Conservation (phyloP, 2,797 vertebrate species). For the Tarsius wallacei region DNA sequence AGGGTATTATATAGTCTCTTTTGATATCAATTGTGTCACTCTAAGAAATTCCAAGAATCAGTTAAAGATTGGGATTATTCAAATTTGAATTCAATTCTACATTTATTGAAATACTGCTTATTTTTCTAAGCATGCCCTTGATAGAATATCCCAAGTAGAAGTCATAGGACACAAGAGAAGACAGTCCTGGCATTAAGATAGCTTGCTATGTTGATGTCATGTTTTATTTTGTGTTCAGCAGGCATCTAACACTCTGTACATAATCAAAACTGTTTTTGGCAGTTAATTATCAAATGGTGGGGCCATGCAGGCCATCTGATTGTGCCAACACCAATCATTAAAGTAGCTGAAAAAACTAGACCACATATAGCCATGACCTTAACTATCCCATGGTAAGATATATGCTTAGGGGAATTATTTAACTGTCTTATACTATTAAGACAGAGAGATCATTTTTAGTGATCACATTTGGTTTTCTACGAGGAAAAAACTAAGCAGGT, state of each 20-base stretch:
- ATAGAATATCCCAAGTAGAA: background rate
- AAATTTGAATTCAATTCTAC: conserved; percentile 47
- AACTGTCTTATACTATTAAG: background rate
- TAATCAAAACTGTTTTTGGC: conserved; percentile 49
- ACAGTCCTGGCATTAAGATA: conserved; percentile 38
- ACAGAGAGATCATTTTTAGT: conserved; percentile 7
- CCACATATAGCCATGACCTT: background rate
- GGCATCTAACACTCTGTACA: conserved; percentile 23
- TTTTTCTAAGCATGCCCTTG: conserved; percentile 47
- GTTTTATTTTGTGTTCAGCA: conserved; percentile 51
- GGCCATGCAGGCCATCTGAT: background rate
- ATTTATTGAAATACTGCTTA: conserved; percentile 28
- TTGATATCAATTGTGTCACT: conserved; percentile 16
- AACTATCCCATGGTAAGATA: background rate
- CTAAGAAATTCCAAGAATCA: conserved; percentile 30
- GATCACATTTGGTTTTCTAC: background rate
- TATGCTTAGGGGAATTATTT: background rate
- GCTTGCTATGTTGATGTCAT: conserved; percentile 21
- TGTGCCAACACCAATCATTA: conserved; percentile 35
- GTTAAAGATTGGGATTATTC: conserved; percentile 15
- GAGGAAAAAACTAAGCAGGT: background rate
- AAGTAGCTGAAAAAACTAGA: conserved; percentile 24
- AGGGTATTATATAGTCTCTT: background rate
- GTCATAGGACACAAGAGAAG: background rate
- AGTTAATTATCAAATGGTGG: conserved; percentile 61